Conservation (phyloP, 1,140 invertebrate species). For the Drosophila neocordata region DNA sequence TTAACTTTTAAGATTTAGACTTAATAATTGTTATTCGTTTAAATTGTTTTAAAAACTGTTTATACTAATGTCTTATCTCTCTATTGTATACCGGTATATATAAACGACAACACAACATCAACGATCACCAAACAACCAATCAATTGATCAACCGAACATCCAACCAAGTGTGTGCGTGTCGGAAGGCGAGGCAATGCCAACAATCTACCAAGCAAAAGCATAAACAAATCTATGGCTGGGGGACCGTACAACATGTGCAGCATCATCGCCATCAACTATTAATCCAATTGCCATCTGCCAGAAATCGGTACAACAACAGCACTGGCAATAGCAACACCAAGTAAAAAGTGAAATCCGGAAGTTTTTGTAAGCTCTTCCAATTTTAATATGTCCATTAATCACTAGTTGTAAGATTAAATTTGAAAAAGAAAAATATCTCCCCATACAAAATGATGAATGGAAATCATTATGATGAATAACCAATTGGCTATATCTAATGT, state of each 20-base stretch:
- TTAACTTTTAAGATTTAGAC: constrained; percentile 61
- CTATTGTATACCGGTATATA: constrained; percentile 80
- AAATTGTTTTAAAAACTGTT: constrained; percentile 66
- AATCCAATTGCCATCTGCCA: background rate
- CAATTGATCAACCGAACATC: background rate
- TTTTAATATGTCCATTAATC: constrained; percentile 56
- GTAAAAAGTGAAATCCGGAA: constrained; percentile 25
- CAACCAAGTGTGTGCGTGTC: background rate
- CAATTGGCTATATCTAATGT: constrained; percentile 45
- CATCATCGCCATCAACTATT: constrained; percentile 24
- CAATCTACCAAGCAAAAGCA: background rate
- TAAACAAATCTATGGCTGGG: background rate
- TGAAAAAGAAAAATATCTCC: constrained; percentile 15
- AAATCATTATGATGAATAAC: constrained; percentile 32
- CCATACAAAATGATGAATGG: background rate
- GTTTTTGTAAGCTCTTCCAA: constrained; percentile 71
- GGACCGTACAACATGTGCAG: constrained; percentile 28
- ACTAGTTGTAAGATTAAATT: constrained; percentile 18
- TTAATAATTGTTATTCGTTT: constrained; percentile 75
- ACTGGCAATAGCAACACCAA: constrained; percentile 19
- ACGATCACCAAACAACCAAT: constrained; percentile 19
- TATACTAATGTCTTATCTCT: constrained; percentile 79
- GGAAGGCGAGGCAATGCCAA: background rate
- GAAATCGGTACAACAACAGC: constrained; percentile 17
- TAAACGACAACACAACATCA: constrained; percentile 34